phyloP scores from a whole-genome alignment of 2,888 invertebrate species.

The Cryptus viduatorius region DNA sequence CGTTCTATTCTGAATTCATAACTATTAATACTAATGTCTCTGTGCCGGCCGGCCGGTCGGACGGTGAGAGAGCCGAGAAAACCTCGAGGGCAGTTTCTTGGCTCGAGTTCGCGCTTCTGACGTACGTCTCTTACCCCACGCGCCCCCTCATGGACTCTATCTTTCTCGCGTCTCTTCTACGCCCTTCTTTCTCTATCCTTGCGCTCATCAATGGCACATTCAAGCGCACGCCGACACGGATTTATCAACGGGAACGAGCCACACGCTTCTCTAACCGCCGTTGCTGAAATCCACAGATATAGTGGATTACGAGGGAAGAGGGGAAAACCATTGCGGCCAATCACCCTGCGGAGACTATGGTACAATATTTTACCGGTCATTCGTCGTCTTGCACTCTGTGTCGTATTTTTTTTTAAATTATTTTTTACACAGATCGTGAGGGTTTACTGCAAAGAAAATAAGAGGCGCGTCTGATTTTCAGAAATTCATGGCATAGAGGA shows the following conservation, averaged over 20 bases:
- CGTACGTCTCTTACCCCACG: background rate
- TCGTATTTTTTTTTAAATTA: background rate
- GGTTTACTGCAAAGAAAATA: background rate
- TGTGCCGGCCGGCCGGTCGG: slow-evolving; percentile 72
- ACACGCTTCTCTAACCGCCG: slow-evolving; percentile 40
- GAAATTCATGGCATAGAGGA: too few species aligned
- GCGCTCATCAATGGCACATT: slow-evolving; percentile 83
- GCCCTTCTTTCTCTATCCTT: slow-evolving; percentile 37
- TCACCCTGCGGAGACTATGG: slow-evolving; percentile 42
- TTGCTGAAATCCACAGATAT: slow-evolving; percentile 6
- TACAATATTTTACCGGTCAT: background rate
- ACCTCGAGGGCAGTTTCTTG: slow-evolving; percentile 61
- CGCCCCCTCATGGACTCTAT: slow-evolving; percentile 7
- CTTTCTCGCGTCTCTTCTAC: slow-evolving; percentile 4
- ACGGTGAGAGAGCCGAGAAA: slow-evolving; percentile 32
- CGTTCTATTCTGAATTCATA: slow-evolving; percentile 84
- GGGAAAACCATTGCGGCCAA: slow-evolving; percentile 54
- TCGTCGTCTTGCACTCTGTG: background rate
- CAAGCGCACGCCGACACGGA: slow-evolving; percentile 80
- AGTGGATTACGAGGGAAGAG: background rate
- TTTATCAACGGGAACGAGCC: slow-evolving; percentile 81
- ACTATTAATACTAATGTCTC: slow-evolving; percentile 84
- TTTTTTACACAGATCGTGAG: background rate
- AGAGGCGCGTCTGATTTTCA: background rate
- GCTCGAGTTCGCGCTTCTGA: slow-evolving; percentile 48